Percentiles rank a stretch among this genome's conserved stretches.
Conservation (phyloP, 2,888 invertebrate genomes). For the Zaprionus bogoriensis region DNA sequence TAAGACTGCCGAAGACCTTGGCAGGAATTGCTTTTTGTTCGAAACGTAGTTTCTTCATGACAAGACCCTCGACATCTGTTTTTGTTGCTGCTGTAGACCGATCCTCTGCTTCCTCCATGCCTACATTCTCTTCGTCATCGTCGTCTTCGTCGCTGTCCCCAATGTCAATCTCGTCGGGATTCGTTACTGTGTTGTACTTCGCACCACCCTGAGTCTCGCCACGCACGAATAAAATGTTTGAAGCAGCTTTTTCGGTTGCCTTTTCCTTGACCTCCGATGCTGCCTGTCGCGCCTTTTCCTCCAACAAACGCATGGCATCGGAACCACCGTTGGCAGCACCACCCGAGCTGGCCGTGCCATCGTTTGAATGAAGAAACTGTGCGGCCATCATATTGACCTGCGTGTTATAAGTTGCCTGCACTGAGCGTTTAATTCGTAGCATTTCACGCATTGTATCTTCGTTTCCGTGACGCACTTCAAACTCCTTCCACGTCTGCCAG, state of each 20-base stretch:
- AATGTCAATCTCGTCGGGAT: constrained; percentile 95
- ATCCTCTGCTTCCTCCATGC: constrained; percentile 85
- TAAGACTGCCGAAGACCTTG: constrained; percentile 94
- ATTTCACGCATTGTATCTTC: constrained; percentile 99
- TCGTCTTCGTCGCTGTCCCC: constrained; percentile 89
- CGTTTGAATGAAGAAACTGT: constrained; percentile 93
- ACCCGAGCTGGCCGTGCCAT: constrained; percentile 85
- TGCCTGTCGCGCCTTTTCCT: constrained; percentile 90
- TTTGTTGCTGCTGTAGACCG: constrained; percentile 65
- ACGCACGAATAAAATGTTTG: constrained; percentile 92
- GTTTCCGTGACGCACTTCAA: constrained; percentile 99
- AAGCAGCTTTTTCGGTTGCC: constrained; percentile 65
- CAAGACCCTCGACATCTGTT: constrained; percentile 84
- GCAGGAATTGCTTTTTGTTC: constrained; percentile 93
- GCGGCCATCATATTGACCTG: constrained; percentile 99
- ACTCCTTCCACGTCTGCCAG: constrained; percentile 99
- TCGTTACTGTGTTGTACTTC: constrained; percentile 86
- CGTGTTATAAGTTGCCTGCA: constrained; percentile 98
- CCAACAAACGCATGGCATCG: constrained; percentile 94
- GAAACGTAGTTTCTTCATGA: constrained; percentile 87
- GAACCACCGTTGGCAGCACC: constrained; percentile 87
- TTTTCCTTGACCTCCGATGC: constrained; percentile 66
- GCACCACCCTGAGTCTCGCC: constrained; percentile 92
- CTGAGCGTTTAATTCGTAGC: constrained; percentile 97
- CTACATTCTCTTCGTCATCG: constrained; percentile 84